Evolutionary conservation across 2,797 vertebrate genomes (phyloP).

Genomic region (Gymnothorax reevesii): DNA sequence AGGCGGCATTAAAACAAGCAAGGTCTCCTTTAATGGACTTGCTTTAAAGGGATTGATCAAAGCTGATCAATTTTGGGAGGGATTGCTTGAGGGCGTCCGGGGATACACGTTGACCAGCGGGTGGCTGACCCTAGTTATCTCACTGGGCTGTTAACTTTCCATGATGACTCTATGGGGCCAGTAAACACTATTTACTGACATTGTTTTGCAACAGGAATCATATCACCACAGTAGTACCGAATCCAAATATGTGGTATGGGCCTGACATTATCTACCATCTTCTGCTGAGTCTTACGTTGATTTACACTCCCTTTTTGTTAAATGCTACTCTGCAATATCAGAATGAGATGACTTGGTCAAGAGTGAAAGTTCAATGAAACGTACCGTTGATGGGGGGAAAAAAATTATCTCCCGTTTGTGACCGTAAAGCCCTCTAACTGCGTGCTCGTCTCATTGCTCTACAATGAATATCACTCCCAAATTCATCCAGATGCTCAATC

Average conservation of each 20-base stretch:
- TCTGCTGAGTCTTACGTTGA: background rate
- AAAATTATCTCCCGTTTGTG: background rate
- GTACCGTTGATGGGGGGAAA: constrained; percentile 1
- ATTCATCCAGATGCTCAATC: background rate
- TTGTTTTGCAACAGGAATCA: background rate
- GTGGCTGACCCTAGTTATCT: background rate
- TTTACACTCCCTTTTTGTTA: background rate
- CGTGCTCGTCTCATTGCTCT: background rate
- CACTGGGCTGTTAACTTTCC: constrained; percentile 7
- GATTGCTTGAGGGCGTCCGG: too few relatives aligned
- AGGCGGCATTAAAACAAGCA: too few relatives aligned
- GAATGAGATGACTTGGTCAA: background rate
- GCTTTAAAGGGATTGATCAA: too few relatives aligned
- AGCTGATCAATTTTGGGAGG: too few relatives aligned
- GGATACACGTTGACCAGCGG: too few relatives aligned
- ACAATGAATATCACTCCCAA: background rate
- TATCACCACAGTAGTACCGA: background rate
- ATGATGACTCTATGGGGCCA: background rate
- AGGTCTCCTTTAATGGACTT: too few relatives aligned
- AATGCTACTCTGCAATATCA: background rate
- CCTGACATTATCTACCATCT: background rate
- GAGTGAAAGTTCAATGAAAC: constrained; percentile 3
- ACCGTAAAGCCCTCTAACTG: background rate
- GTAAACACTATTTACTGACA: background rate
- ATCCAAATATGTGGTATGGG: background rate